Base-by-base conservation (phyloP, 2,888 invertebrate genomes). In the Sarcophaga caerulescens region DNA sequence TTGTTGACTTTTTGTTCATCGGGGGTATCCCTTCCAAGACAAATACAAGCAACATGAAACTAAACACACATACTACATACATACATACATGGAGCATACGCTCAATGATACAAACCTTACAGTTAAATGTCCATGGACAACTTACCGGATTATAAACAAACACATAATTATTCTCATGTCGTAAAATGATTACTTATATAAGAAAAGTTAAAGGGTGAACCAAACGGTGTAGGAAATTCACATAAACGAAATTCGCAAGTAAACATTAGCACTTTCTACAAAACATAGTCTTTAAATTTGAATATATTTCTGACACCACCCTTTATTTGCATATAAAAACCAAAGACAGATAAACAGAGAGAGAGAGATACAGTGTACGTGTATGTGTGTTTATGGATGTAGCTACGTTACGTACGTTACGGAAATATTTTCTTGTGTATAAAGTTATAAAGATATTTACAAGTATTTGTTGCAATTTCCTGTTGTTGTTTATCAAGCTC, bases 401-500 rank as follows among this genome's bases (percentile, higher is more conserved):
- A 35, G 35, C 10, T 35, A 35, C 8, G 35, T 52, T 47, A 14
- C 8, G 4, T 52, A 52, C 52, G 12, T 12, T 52, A 52, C 17
- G 17, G 52, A 52, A 52, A 52, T 52, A 17, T 21, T 60, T 19
- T 63, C 57, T 74, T 8, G n/a, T 65, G 11, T 47, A 69, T 59
- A 74, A 71, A 85, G 66, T 77, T 77, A 73, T 85, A 25, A 76
- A 74, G 77, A 81, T 74, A 78, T 81, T 86, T 84, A 78, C 84
- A 86, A 86, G 84, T 84, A 66, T 81, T 78, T 86, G 81, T 82
- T 83, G 85, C 80, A 87, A 85, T 87, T 77, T 87, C 87, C 85
- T 86, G 78, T 87, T 86, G 84, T 84, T 88, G 85, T 88, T 88
- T 88, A 87, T 87, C 85, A 82, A 84, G 85, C 87, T 77, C 87